Percentiles rank a stretch among this genome's conserved stretches.
Conservation (phyloP, 1,140 invertebrate species). For the Zeugodacus cucurbitae region DNA sequence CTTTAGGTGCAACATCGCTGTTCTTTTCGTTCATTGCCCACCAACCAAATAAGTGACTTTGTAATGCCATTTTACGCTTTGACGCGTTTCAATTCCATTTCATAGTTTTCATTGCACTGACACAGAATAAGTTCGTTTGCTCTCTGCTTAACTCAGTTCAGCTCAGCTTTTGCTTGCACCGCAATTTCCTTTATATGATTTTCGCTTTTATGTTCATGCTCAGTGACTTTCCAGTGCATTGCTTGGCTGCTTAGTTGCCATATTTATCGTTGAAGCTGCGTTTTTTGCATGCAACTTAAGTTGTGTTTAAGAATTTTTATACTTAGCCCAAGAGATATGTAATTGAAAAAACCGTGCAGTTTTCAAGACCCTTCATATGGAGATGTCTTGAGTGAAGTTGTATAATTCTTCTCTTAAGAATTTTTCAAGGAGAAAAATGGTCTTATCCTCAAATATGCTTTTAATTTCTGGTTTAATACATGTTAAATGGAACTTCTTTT, state of each 20-base stretch:
- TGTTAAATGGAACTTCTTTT: no score
- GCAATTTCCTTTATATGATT: background rate
- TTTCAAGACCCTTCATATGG: no score
- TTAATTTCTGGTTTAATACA: no score
- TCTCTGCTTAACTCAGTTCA: background rate
- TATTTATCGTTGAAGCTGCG: background rate
- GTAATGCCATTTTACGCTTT: background rate
- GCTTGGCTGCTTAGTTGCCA: background rate
- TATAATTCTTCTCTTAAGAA: no score
- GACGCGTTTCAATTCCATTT: background rate
- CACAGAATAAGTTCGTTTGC: conserved; percentile 1
- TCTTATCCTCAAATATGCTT: no score
- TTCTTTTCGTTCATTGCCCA: background rate
- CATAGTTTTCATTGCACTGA: no score
- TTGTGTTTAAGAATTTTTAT: no score
- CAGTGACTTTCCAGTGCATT: background rate
- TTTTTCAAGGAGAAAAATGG: no score
- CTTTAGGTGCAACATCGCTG: background rate
- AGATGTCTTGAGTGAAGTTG: no score
- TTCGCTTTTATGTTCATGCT: no score
- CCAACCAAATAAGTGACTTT: background rate
- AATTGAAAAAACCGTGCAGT: no score
- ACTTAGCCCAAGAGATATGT: no score
- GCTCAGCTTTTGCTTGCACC: background rate
- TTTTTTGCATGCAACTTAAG: background rate